Base-by-base conservation (phyloP, 2,797 vertebrate species). In the Holocentrus rufus region DNA sequence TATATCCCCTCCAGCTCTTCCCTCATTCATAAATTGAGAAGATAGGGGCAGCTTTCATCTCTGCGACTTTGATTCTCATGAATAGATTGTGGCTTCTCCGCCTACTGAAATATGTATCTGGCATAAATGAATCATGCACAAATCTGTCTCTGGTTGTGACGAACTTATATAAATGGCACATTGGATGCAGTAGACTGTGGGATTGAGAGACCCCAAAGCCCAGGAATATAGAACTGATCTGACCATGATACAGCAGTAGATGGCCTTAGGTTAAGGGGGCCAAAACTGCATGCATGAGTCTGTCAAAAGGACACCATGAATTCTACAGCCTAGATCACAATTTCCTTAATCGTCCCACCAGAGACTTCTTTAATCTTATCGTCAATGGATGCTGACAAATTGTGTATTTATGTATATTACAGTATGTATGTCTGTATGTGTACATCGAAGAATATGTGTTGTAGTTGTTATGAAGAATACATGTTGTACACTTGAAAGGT, bases 101-200 rank as follows among this genome's bases (percentile, higher is more conserved):
- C 55, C 65, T 81, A 46, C 78, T 93, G 77, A 91, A 92, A 91
- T 92, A 93, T 93, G 90, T 65, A 93, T 91, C 68, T 73, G 69
- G 50, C 30, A 81, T 92, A 76, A 90, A 93, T 90, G 61, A 91
- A 88, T 90, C 78, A 92, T 91, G 80, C 77, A 75, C 75, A 71
- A 72, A 65, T 85, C 76, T 83, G 81, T 74, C 79, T 79, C 77
- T 81, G 77, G 74, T 77, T 71, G 58, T 10, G 30, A 82, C 81
- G 85, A 80, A 73, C 60, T 63, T 74, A 82, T 87, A 80, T 83
- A 71, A 79, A 82, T 79, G 66, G 10, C 62, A 78, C 79, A 71
- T 86, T 72, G 77, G 68, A 20, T 72, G 77, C 58, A 81, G 63
- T 78, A 58, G 49, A 20, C 69, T 83, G 15, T 56, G 65, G 79